phyloP scores from a whole-genome alignment of 2,113 vertebrate species.

The Peromyscus polionotus region DNA sequence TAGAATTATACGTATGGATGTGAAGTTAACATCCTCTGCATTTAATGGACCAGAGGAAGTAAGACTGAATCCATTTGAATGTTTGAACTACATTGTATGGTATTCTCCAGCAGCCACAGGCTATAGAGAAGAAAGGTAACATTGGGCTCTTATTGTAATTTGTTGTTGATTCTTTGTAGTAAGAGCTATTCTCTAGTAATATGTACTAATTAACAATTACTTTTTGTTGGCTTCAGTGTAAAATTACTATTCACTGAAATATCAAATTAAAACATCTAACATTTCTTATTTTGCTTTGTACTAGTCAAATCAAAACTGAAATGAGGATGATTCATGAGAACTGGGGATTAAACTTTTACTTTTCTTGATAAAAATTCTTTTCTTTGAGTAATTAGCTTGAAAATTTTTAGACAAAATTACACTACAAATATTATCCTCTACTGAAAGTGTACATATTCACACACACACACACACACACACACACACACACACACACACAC shows the following conservation, averaged over 20 bases:
- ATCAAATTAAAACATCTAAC: conserved; percentile 23
- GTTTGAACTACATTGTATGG: neutral
- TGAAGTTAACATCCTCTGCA: conserved; percentile 41
- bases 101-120: conserved; percentile 56
- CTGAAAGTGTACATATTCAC: neutral
- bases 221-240: conserved; percentile 7
- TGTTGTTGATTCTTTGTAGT: conserved; percentile 25
- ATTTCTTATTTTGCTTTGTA: conserved; percentile 53
- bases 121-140: conserved; percentile 68
- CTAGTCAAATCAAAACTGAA: neutral
- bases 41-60: conserved; percentile 48
- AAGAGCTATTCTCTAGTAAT: neutral
- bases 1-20: neutral
- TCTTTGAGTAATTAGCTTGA: neutral
- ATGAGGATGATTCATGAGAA: neutral
- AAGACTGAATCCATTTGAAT: neutral
- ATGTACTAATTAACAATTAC: neutral
- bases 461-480: neutral
- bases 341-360: neutral
- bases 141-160: neutral
- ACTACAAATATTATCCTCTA: neutral
- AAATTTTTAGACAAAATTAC: neutral
- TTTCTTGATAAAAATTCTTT: conserved; percentile 9
- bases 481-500: neutral
- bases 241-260: conserved; percentile 21